Conservation (phyloP, 2,797 vertebrate genomes). For the Neopelma chrysocephalum region DNA sequence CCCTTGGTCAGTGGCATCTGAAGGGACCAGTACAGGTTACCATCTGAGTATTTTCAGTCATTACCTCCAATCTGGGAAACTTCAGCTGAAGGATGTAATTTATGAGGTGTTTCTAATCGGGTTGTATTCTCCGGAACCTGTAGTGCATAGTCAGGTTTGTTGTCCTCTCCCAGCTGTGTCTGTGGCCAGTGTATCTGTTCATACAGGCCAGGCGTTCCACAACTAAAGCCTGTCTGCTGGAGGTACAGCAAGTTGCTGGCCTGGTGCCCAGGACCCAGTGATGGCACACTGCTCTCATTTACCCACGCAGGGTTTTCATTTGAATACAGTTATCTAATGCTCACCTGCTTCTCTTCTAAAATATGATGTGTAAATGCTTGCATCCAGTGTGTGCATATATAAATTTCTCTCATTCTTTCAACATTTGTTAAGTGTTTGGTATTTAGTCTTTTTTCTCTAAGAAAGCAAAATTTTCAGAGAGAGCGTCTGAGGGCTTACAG, state of each 20-base stretch:
- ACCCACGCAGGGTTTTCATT: not conserved
- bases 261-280: not conserved
- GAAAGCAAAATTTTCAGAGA: not conserved
- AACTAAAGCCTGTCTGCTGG: not conserved
- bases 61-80: not conserved
- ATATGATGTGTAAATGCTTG: not conserved
- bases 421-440: not conserved
- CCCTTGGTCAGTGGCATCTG: not conserved
- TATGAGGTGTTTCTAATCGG: not conserved
- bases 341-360: not conserved
- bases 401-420: not conserved
- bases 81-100: not conserved
- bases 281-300: not conserved
- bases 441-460: not conserved
- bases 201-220: accelerated
- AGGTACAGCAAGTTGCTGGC: not conserved
- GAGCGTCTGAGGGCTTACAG: not conserved
- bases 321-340: not conserved
- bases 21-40: not conserved
- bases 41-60: not conserved
- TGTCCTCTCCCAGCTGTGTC: not conserved
- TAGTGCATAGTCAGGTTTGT: not conserved
- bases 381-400: not conserved
- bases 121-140: not conserved
- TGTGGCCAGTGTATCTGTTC: not conserved